A percentile compares a stretch with the other conserved stretches of the same genome.
Evolutionary conservation across 2,888 invertebrate genomes (phyloP).

Genomic region (Pasiphila rectangulata): DNA sequence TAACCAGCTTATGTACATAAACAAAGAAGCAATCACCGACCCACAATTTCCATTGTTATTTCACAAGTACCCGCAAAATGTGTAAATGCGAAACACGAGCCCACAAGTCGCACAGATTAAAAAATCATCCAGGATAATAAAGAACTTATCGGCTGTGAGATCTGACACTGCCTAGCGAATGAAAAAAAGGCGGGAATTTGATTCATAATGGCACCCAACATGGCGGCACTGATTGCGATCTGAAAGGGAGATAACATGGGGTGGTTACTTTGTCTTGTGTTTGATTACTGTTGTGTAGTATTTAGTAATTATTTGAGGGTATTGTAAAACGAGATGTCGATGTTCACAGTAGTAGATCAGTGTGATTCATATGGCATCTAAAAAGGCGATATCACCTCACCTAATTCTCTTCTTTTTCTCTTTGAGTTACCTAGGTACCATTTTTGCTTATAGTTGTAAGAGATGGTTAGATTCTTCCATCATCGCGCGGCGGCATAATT

Average conservation of each 20-base stretch:
- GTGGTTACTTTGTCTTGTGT: conserved; percentile 69
- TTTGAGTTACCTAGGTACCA: too few relatives aligned
- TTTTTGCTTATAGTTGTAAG: too few relatives aligned
- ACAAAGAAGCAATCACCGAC: conserved; percentile 12
- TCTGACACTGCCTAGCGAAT: conserved; percentile 70
- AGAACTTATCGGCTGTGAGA: conserved; percentile 75
- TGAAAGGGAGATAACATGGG: conserved; percentile 67
- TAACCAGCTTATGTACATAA: conserved; percentile 12
- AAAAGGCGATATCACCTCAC: too few relatives aligned
- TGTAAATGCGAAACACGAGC: conserved; percentile 61
- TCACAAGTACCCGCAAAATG: conserved; percentile 39
- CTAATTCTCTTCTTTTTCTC: too few relatives aligned
- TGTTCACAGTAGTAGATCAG: neutral
- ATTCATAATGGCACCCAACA: conserved; percentile 76
- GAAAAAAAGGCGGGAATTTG: conserved; percentile 74
- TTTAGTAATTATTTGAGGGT: conserved; percentile 2
- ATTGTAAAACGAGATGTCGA: neutral
- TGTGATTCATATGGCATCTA: too few relatives aligned
- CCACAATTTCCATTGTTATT: conserved; percentile 21
- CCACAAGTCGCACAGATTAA: conserved; percentile 63
- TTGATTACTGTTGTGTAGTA: conserved; percentile 50
- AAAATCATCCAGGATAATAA: conserved; percentile 79
- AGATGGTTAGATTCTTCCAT: too few relatives aligned
- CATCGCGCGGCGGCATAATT: too few relatives aligned
- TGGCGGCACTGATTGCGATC: conserved; percentile 77